Base-by-base conservation (phyloP, 2,797 vertebrate genomes). In the Oreochromis mossambicus region DNA sequence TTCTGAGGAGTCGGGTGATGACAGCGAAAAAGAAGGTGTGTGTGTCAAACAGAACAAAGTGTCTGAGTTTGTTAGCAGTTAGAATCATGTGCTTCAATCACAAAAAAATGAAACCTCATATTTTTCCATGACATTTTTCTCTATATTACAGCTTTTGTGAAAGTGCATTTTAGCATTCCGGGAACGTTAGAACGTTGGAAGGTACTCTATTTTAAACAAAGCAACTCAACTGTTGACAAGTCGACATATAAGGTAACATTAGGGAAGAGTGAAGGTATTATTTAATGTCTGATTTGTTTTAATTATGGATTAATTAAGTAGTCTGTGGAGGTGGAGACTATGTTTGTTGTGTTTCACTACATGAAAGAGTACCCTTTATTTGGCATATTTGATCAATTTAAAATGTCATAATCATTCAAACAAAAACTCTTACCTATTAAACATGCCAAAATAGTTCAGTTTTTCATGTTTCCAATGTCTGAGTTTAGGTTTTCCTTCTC, bases 111-210 rank as follows among this genome's bases (percentile, higher is more conserved):
- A 46, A 10, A 8, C 29, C 34, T 66, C 51, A 34, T 17, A 21
- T 38, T 26, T 13, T 34, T n/a, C 41, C 2, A 50, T 5, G 48
- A 3, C 43, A 5, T 11, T 85, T 1, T 48, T 85, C 5, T 90
- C 13, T 86, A 24, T 90, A 56, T 90, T 75, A 41, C 90, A 95
- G 91, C 63, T 70, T 38, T 61, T 32, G 77, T 96, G 15, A 89
- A 78, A n/a, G 89, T 96, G 54, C 87, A 90, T 81, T 80, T 89
- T 86, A 89, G 78, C 54, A 84, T 54, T 8, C 92, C 94, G 6
- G 76, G 36, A 10, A 3, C 5, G 3, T 1, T 0, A 1, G 85
- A 56, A 4, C 1, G 32, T 13, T 94, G 89, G 73, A 93, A 82
- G 83, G 17, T 15, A 2, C 36, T 96, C 26, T 13, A 32, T 19